Conservation (phyloP, 2,113 vertebrate genomes). For the Ciconia stormi region DNA sequence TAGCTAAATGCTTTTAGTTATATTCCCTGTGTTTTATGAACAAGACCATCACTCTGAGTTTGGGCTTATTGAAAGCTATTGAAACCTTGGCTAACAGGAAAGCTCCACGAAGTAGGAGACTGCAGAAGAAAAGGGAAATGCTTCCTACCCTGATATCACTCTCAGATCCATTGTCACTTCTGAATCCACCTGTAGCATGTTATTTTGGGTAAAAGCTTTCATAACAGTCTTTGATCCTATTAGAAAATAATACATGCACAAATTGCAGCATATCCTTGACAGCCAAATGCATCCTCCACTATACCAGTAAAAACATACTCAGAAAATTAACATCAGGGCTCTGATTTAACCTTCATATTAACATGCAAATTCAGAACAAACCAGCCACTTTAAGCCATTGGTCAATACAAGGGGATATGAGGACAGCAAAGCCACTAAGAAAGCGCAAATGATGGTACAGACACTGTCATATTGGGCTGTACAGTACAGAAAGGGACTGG, state of each 20-base stretch:
- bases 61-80: background rate
- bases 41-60: background rate
- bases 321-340: background rate
- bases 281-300: background rate
- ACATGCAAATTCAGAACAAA: background rate
- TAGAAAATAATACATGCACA: background rate
- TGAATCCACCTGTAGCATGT: background rate
- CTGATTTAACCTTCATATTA: background rate
- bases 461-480: background rate
- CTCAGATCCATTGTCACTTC: background rate
- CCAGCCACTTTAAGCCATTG: background rate
- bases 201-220: background rate
- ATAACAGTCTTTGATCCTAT: background rate
- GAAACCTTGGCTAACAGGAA: background rate
- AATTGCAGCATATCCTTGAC: background rate
- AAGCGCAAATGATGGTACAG: background rate
- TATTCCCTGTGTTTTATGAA: background rate
- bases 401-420: background rate
- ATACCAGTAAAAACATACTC: background rate
- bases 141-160: background rate
- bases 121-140: background rate
- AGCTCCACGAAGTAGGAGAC: background rate
- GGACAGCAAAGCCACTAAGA: background rate
- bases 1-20: background rate
- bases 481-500: background rate